Percentiles rank a stretch among this genome's conserved stretches.
Evolutionary conservation across 2,888 invertebrate genomes (phyloP).

Genomic region (Idaea dimidiata): DNA sequence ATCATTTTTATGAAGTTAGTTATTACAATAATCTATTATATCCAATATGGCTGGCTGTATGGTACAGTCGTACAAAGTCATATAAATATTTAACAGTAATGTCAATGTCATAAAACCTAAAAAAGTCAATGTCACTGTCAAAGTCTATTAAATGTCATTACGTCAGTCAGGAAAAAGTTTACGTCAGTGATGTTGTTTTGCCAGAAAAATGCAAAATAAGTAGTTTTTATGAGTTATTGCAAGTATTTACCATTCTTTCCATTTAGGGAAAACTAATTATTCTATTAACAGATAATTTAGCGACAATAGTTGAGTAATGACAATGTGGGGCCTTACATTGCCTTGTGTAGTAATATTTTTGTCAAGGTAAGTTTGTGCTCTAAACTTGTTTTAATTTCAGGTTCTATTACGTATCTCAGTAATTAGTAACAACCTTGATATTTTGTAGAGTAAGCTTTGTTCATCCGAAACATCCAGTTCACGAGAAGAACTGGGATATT

Average conservation of each 20-base stretch:
- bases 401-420: not conserved
- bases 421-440: not conserved
- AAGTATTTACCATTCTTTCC: not conserved
- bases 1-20: too few relatives aligned
- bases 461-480: slow-evolving; percentile 13
- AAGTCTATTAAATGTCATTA: too few relatives aligned
- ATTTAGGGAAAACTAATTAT: not conserved
- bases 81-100: too few relatives aligned
- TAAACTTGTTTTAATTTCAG: not conserved
- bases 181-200: not conserved
- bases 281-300: not conserved
- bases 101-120: too few relatives aligned
- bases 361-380: not conserved
- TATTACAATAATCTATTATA: too few relatives aligned
- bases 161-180: too few relatives aligned
- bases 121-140: too few relatives aligned
- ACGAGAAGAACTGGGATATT: slow-evolving; percentile 83
- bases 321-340: not conserved
- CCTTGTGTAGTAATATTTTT: not conserved
- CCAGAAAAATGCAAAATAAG: not conserved
- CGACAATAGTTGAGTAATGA: not conserved
- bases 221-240: not conserved
- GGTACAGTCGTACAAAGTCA: too few relatives aligned
- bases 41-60: too few relatives aligned
- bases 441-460: slow-evolving; percentile 14